Conservation (phyloP, 2,888 invertebrate genomes). For the Erpobdella octoculata region DNA sequence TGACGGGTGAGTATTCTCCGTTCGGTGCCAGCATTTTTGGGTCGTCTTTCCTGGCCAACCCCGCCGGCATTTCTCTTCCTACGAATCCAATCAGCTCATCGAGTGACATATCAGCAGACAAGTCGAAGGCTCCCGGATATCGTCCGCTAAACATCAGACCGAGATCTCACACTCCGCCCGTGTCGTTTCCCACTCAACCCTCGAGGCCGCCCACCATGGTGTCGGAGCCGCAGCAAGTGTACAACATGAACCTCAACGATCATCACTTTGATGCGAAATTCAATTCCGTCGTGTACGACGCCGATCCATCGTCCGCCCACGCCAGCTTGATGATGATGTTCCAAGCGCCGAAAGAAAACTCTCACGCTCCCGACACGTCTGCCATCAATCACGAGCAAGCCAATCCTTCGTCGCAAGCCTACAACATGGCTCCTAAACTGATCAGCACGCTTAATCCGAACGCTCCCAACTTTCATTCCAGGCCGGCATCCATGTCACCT, state of each 20-base stretch:
- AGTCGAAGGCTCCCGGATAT: conserved; percentile 53
- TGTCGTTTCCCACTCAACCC: neutral
- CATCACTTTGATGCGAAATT: neutral
- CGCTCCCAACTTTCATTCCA: conserved; percentile 64
- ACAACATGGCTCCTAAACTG: conserved; percentile 51
- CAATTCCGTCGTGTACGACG: neutral
- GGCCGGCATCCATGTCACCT: neutral
- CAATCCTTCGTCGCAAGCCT: conserved; percentile 43
- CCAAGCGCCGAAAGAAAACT: neutral
- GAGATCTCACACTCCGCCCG: conserved; percentile 1
- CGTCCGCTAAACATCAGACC: conserved; percentile 38
- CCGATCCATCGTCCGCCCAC: neutral
- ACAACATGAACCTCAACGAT: neutral
- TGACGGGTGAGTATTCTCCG: conserved; percentile 71
- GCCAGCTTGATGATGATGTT: neutral
- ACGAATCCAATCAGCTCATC: conserved; percentile 34
- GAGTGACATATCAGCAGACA: conserved; percentile 42
- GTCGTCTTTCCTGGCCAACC: conserved; percentile 7
- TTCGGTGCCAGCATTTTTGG: conserved; percentile 65
- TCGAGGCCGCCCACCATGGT: neutral
- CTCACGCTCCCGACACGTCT: neutral
- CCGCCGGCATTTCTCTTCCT: neutral
- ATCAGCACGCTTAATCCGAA: conserved; percentile 66
- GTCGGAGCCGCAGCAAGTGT: neutral
- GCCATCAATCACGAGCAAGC: neutral